phyloP scores from a whole-genome alignment of 2,113 vertebrate genomes.

The Podilymbus podiceps region DNA sequence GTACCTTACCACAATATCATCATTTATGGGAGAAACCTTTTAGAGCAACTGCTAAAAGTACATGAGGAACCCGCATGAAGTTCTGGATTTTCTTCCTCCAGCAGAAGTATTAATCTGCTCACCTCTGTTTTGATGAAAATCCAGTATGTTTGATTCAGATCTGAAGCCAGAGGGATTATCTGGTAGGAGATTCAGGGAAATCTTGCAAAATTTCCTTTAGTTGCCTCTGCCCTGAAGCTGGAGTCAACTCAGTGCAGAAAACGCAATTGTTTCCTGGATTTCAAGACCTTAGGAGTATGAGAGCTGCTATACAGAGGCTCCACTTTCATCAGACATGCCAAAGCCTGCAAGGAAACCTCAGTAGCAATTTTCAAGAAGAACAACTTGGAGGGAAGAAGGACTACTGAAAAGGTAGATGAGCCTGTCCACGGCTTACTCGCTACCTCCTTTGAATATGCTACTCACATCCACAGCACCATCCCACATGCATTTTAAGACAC shows the following conservation, averaged over 20 bases:
- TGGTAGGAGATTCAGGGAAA: background rate
- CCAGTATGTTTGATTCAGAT: background rate
- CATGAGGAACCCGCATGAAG: background rate
- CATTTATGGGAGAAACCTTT: background rate
- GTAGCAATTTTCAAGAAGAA: background rate
- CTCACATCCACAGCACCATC: background rate
- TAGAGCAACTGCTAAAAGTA: conserved; percentile 23
- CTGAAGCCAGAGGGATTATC: background rate
- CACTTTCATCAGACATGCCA: background rate
- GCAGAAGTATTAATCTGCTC: background rate
- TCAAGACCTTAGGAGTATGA: background rate
- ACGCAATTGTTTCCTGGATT: background rate
- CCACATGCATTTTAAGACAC: background rate
- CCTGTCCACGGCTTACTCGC: background rate
- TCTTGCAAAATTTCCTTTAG: background rate
- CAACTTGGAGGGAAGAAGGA: accelerated
- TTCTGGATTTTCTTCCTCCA: background rate
- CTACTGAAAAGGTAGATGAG: background rate
- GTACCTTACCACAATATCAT: background rate
- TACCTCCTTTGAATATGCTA: background rate
- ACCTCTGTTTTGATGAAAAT: background rate
- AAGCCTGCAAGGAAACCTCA: background rate
- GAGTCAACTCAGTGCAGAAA: background rate
- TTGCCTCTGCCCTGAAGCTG: background rate
- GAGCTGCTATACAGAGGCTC: background rate